Base-by-base conservation (phyloP, 2,113 vertebrate species). In the Phalacrocorax pelagicus region DNA sequence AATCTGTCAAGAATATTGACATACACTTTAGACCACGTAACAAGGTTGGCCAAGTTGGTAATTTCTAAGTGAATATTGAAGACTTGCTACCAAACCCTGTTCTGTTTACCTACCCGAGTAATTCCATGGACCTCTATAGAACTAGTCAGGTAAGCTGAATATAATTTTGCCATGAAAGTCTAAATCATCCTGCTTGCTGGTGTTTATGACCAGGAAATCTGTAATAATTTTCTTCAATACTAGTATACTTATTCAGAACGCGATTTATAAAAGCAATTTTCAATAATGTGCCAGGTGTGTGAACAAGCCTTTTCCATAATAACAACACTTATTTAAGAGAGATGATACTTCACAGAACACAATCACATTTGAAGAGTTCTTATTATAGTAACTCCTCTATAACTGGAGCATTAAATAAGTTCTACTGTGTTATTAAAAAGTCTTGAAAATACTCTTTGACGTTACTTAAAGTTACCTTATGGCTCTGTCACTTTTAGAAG, bases 261-360 rank as follows among this genome's bases (percentile, higher is more conserved):
- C 88, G 90, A 95, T 95, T 96, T 96, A 97, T 69, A 96, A 96
- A 97, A 87, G 86, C 84, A 94, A 91, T 97, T 96, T 97, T 92
- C 66, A 84, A 24, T 94, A 95, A 97, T 67, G 65, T 62, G 66
- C n/a, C 3, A 5, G 88, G 88, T 93, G 61, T 17, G 66, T 46
- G 95, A 96, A 95, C 85, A 97, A 89, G 81, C 55, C 80, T 95
- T 88, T 93, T 94, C 90, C 63, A 96, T 96, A 97, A 97, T 96
- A 97, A 97, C 89, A 93, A 74, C 80, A 73, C 91, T 92, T 93
- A 87, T 92, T 71, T 97, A 84, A 96, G 91, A 93, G 93, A 83
- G 71, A 91, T 71, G 92, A 97, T 95, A 94, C 82, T 95, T 96
- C 92, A 94, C 40, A 86, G 81, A 97, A 74, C 66, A 94, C 86